Evolutionary conservation across 2,113 vertebrate genomes (phyloP).

Genomic region (Mormoops blainvillei): DNA sequence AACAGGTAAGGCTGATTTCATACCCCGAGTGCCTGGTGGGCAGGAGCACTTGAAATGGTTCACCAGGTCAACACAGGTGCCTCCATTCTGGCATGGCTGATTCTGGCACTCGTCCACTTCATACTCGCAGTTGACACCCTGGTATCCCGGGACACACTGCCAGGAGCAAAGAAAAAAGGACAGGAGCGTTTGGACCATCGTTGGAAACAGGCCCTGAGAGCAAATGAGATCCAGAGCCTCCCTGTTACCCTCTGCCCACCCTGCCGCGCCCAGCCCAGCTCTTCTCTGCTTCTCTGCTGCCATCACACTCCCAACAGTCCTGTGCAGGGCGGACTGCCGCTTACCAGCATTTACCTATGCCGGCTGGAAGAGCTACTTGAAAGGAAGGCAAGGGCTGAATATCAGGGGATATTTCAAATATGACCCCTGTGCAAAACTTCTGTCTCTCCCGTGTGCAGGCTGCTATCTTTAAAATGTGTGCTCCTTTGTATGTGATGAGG

Average conservation of each 20-base stretch:
- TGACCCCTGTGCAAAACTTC: background rate
- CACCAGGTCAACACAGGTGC: conserved; percentile 92
- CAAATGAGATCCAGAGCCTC: background rate
- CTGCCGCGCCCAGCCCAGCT: rapidly evolving
- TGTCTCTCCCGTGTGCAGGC: background rate
- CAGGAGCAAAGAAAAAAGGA: background rate
- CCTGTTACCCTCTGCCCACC: background rate
- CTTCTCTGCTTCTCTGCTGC: background rate
- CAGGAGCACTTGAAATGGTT: conserved; percentile 92
- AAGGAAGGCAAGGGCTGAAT: background rate
- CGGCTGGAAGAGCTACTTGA: background rate
- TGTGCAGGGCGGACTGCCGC: background rate
- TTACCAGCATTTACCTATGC: background rate
- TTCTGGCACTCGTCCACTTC: conserved; percentile 93
- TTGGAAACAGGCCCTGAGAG: background rate
- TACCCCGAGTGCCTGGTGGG: conserved; percentile 92
- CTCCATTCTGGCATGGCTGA: conserved; percentile 88
- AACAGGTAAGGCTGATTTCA: background rate
- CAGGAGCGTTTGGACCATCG: background rate
- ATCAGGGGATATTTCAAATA: background rate
- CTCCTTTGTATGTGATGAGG: background rate
- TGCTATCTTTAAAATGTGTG: background rate
- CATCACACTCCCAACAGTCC: background rate
- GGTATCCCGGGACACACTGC: conserved; percentile 90
- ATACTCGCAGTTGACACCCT: conserved; percentile 93